Evolutionary conservation across 2,113 vertebrate species (phyloP).

Genomic region (Rostratula benghalensis): DNA sequence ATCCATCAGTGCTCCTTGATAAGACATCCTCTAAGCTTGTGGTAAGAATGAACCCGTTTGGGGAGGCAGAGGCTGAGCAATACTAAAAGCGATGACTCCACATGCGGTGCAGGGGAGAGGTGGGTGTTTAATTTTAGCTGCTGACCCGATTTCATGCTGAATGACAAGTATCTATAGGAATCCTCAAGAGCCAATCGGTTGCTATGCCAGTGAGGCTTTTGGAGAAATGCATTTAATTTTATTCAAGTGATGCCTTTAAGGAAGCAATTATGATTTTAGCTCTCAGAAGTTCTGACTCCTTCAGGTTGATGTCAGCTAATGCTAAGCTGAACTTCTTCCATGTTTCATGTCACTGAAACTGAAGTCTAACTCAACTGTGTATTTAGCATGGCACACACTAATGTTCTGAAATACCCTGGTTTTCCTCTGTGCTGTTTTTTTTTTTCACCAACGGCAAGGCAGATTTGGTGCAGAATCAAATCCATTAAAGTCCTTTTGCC

Average conservation of each 20-base stretch:
- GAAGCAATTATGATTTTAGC: constrained; percentile 53
- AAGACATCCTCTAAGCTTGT: constrained; percentile 43
- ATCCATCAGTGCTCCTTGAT: constrained; percentile 64
- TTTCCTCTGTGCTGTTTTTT: not conserved
- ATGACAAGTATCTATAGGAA: constrained; percentile 69
- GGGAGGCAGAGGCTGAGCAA: constrained; percentile 54
- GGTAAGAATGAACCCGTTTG: constrained; percentile 49
- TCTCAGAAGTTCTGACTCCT: constrained; percentile 48
- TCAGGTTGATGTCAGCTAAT: constrained; percentile 40
- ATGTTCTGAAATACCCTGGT: not conserved
- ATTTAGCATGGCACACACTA: not conserved
- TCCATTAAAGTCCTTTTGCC: not conserved
- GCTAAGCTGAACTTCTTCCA: not conserved
- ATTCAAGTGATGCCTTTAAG: constrained; percentile 64
- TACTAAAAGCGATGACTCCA: constrained; percentile 45
- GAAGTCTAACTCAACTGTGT: not conserved
- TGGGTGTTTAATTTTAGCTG: constrained; percentile 76
- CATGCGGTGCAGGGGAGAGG: constrained; percentile 48
- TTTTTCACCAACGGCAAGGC: not conserved
- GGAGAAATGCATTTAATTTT: constrained; percentile 65
- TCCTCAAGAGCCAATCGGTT: constrained; percentile 68
- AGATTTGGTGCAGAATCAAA: not conserved
- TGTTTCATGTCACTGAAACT: not conserved
- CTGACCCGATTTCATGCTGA: constrained; percentile 77
- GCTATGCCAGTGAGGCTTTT: constrained; percentile 56